These are phyloP conservation scores for Lithophane leautieri DNA, from an alignment of 2,888 invertebrate genomes.

Conservation along the genomic window DNA sequence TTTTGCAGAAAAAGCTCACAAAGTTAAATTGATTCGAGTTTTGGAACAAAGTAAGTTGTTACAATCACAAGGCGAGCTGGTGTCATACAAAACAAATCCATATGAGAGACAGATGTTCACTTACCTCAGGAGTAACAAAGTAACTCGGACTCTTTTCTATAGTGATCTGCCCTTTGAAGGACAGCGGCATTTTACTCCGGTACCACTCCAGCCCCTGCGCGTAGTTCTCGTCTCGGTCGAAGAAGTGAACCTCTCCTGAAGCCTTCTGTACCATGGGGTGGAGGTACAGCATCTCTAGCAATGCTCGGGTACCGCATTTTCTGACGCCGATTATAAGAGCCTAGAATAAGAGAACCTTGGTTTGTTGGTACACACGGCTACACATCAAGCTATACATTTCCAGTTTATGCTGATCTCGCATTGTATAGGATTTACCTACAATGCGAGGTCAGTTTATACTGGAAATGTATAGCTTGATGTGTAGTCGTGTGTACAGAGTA, in stretches of 20 bases:
- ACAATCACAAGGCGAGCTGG: not conserved
- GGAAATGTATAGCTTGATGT: too few species aligned
- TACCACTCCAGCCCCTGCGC: constrained; percentile 98
- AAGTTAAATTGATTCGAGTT: too few species aligned
- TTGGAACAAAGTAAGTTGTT: not conserved
- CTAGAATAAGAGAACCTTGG: constrained; percentile 74
- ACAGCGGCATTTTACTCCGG: constrained; percentile 97
- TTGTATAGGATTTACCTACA: too few species aligned
- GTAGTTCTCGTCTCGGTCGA: constrained; percentile 98
- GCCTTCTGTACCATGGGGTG: constrained; percentile 98
- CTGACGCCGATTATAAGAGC: constrained; percentile 98
- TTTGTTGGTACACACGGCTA: not conserved
- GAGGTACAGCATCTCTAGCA: constrained; percentile 98
- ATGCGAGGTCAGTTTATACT: too few species aligned
- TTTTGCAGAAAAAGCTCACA: too few species aligned
- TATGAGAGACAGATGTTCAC: constrained; percentile 58
- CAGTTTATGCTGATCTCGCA: too few species aligned
- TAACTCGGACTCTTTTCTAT: constrained; percentile 99
- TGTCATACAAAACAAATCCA: not conserved
- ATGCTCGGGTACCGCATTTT: constrained; percentile 98
- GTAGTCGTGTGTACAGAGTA: too few species aligned
- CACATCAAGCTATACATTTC: too few species aligned
- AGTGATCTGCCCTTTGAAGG: constrained; percentile 97
- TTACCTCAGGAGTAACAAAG: constrained; percentile 98
- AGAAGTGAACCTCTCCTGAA: constrained; percentile 98